Conservation (phyloP, 2,888 invertebrate species). For the Campoplex capitator region DNA sequence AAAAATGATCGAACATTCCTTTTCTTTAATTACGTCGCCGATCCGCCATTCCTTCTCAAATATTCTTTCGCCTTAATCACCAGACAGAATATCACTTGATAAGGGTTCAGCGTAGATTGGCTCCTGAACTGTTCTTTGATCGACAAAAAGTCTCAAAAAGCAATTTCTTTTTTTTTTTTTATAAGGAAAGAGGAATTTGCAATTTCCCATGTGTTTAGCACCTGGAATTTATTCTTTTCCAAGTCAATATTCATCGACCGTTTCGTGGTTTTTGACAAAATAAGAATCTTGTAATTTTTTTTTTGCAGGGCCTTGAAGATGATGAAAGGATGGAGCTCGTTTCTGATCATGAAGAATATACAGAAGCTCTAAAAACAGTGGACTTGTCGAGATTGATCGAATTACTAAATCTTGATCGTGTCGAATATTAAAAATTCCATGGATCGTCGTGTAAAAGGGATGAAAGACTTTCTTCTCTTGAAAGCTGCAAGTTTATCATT, state of each 20-base stretch:
- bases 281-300: not conserved
- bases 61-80: not conserved
- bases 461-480: too few relatives aligned
- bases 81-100: not conserved
- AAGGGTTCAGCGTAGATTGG: not conserved
- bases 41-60: constrained; percentile 1
- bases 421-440: not conserved
- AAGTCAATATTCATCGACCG: not conserved
- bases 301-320: not conserved
- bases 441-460: too few relatives aligned
- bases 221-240: not conserved
- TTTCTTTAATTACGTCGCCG: not conserved
- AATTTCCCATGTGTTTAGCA: not conserved
- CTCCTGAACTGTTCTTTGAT: not conserved
- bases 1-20: not conserved
- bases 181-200: not conserved
- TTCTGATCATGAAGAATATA: not conserved
- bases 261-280: not conserved
- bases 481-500: not conserved
- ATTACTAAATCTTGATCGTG: not conserved
- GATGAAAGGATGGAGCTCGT: not conserved
- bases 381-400: not conserved
- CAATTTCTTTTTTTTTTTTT: not conserved
- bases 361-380: not conserved
- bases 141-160: not conserved